Base-by-base conservation (phyloP, 2,888 invertebrate genomes). In the Cabera pusaria region DNA sequence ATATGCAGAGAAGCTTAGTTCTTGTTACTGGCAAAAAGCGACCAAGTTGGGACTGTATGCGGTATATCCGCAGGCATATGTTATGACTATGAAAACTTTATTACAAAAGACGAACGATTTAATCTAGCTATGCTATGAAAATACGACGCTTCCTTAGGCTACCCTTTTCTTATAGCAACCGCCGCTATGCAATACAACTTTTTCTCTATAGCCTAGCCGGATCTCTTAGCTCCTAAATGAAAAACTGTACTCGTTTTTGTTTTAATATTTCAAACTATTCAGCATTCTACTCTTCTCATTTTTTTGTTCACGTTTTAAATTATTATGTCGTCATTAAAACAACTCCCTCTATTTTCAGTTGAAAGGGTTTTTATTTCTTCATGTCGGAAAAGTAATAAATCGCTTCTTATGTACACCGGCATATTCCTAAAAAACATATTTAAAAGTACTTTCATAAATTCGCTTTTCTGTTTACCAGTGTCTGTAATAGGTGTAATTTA, bases 1-100 rank as follows among this genome's bases (percentile, higher is more conserved):
- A 49, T 47, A 56, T 57, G 45, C 49, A 55, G 44, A 29, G 49
- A 38, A 49, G 49, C 44, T 57, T 45, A 37, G 56, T 57, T 40
- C 10, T 60, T 49, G 48, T 49, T 41, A 43, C 43, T 48, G 41
- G 41, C 48, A 57, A 58, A 49, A 50, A 41, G 35, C 36, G 44
- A 48, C 46, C 50, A 54, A 44, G 42, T 51, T 48, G 37, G 37
- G 56, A 53, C 51, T 44, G 28, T 23, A 28, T 19, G 23, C 4
- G 14, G 6, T 22, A 35, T 7, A 17, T 22, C 11, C 17, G 12
- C 3, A 6, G 19, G 8, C 16, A 34, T 23, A 14, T 28, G 24
- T 26, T 18, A 24, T 6, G 28, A 7, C 9, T 18, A 20, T 24
- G 14, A 24, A 35, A 26, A 23, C 22, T 26, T 35, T 35, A 14